Evolutionary conservation across 1,140 invertebrate genomes (phyloP).

Genomic region (Coptotermes formosanus): DNA sequence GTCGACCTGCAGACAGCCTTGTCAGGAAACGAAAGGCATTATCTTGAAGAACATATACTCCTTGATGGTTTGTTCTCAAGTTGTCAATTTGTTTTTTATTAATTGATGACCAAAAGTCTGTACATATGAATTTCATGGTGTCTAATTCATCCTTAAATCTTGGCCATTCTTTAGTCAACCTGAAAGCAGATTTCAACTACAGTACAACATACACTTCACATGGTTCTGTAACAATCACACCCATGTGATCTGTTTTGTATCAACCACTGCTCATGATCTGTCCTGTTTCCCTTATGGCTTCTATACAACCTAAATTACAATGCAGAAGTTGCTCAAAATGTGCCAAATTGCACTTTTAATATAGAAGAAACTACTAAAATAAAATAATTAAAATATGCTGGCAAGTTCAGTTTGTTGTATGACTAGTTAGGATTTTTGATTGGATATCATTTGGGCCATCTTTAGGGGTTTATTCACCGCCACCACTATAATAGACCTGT

Average conservation of each 20-base stretch:
- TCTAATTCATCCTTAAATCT: constrained; percentile 97
- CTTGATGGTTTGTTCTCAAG: constrained; percentile 97
- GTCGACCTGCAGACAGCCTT: constrained; percentile 82
- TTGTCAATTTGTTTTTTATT: constrained; percentile 99
- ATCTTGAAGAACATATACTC: constrained; percentile 97
- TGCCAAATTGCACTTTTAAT: no score
- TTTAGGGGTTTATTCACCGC: no score
- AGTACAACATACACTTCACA: no score
- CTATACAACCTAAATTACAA: not conserved
- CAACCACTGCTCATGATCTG: no score
- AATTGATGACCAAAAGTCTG: constrained; percentile 95
- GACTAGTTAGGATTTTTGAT: no score
- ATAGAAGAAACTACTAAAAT: no score
- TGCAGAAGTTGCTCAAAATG: not conserved
- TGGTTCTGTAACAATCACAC: no score
- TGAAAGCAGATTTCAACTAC: constrained; percentile 40
- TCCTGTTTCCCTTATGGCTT: no score
- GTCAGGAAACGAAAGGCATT: constrained; percentile 90
- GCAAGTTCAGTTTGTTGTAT: no score
- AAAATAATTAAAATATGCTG: no score
- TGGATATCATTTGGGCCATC: no score
- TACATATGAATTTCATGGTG: constrained; percentile 98
- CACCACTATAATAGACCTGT: not conserved
- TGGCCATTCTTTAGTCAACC: constrained; percentile 86
- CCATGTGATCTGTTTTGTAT: no score